Conservation (phyloP, 1,140 invertebrate genomes). For the Drosophila arizonae region DNA sequence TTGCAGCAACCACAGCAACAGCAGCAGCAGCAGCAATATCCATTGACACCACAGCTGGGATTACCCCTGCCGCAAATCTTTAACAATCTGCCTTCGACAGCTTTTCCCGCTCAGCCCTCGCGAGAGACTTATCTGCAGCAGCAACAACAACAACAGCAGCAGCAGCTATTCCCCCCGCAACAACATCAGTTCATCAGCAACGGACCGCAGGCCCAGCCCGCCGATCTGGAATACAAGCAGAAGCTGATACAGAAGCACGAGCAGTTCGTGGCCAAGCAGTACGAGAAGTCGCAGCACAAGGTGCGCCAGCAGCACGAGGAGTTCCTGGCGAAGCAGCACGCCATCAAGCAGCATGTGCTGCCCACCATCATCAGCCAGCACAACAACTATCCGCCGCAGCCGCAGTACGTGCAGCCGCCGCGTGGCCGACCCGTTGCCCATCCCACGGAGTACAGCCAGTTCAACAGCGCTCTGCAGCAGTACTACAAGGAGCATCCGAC, state of each 20-base stretch:
- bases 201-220: slow-evolving; percentile 82
- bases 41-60: slow-evolving; percentile 76
- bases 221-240: slow-evolving; percentile 85
- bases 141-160: slow-evolving; percentile 78
- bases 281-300: slow-evolving; percentile 87
- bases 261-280: slow-evolving; percentile 87
- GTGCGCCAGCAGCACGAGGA: slow-evolving; percentile 86
- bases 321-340: slow-evolving; percentile 86
- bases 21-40: slow-evolving; percentile 83
- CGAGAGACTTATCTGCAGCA: slow-evolving; percentile 74
- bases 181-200: slow-evolving; percentile 83
- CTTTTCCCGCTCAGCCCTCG: slow-evolving; percentile 79
- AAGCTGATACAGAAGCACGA: slow-evolving; percentile 88
- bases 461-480: slow-evolving; percentile 83
- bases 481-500: slow-evolving; percentile 84
- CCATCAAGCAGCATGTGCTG: slow-evolving; percentile 84
- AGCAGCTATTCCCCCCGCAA: slow-evolving; percentile 69
- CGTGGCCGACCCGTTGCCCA: slow-evolving; percentile 77
- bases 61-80: slow-evolving; percentile 72
- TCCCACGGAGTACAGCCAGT: slow-evolving; percentile 82
- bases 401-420: slow-evolving; percentile 41
- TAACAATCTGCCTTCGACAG: slow-evolving; percentile 70
- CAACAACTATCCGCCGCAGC: slow-evolving; percentile 77
- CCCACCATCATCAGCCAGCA: slow-evolving; percentile 73
- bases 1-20: slow-evolving; percentile 23